Evolutionary conservation across 2,797 vertebrate species (phyloP).

Genomic region (Sternotherus odoratus): DNA sequence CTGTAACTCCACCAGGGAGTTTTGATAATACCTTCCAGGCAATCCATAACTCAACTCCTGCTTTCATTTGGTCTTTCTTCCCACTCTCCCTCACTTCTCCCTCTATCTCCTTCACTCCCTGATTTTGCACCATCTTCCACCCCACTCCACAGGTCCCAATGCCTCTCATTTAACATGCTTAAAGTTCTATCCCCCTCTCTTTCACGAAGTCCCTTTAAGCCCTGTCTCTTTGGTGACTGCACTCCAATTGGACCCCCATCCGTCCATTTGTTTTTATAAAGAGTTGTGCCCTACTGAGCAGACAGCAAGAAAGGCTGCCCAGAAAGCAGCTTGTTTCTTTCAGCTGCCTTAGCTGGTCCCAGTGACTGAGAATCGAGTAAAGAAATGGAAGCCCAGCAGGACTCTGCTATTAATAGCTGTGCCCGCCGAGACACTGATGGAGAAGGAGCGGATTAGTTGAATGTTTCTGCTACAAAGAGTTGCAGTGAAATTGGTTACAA

Average conservation of each 20-base stretch:
- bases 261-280: background rate
- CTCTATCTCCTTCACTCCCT: background rate
- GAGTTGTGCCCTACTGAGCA: background rate
- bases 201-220: background rate
- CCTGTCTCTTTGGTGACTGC: background rate
- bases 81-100: background rate
- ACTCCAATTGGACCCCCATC: background rate
- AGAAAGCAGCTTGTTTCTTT: background rate
- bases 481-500: background rate
- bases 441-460: background rate
- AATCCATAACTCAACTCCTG: background rate
- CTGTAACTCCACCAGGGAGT: background rate
- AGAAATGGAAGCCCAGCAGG: background rate
- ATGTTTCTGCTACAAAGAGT: background rate
- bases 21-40: conserved; percentile 49
- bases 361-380: background rate
- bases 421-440: background rate
- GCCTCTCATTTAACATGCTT: rapidly evolving
- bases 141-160: rapidly evolving
- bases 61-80: background rate
- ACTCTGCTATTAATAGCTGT: background rate
- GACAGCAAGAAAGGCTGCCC: background rate
- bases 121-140: background rate
- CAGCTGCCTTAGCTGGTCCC: background rate
- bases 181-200: background rate